These are phyloP conservation scores for Stratiomys singularior DNA, from an alignment of 2,888 invertebrate genomes.

Conservation along the genomic window DNA sequence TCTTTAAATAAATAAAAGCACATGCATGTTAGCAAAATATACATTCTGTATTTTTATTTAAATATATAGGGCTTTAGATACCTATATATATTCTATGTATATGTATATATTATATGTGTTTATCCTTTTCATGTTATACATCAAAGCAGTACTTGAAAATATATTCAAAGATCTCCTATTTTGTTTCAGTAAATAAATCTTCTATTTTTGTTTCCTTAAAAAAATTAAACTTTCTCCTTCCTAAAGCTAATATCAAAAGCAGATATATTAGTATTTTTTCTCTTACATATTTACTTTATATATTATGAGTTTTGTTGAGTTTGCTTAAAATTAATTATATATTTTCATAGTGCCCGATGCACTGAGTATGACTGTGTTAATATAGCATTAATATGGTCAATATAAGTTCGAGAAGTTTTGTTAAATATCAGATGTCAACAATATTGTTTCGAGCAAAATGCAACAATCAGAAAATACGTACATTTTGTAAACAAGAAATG, in stretches of 20 bases:
- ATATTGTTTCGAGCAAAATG: too few relatives aligned
- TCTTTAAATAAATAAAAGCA: constrained; percentile 31
- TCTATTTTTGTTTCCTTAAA: not conserved
- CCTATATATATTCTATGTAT: not conserved
- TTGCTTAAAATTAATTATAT: not conserved
- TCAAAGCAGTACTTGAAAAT: constrained; percentile 3
- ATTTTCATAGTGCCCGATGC: too few relatives aligned
- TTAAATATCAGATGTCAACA: too few relatives aligned
- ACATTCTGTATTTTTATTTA: constrained; percentile 5
- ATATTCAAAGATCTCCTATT: not conserved
- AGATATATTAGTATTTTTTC: not conserved
- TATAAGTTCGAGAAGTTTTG: too few relatives aligned
- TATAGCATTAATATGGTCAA: too few relatives aligned
- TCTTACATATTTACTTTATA: not conserved
- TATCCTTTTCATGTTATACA: constrained; percentile 1
- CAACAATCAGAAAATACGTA: too few relatives aligned
- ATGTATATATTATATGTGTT: constrained; percentile 1
- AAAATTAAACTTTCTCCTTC: not conserved
- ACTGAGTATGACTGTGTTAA: too few relatives aligned
- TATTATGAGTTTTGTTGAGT: not conserved
- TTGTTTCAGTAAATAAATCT: not conserved
- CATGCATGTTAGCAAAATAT: constrained; percentile 43
- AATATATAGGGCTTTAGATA: constrained; percentile 8
- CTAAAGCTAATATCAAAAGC: not conserved
- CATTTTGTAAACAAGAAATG: too few relatives aligned